These are phyloP conservation scores for Monomorium pharaonis DNA, from an alignment of 1,140 invertebrate genomes.

Conservation along the genomic window DNA sequence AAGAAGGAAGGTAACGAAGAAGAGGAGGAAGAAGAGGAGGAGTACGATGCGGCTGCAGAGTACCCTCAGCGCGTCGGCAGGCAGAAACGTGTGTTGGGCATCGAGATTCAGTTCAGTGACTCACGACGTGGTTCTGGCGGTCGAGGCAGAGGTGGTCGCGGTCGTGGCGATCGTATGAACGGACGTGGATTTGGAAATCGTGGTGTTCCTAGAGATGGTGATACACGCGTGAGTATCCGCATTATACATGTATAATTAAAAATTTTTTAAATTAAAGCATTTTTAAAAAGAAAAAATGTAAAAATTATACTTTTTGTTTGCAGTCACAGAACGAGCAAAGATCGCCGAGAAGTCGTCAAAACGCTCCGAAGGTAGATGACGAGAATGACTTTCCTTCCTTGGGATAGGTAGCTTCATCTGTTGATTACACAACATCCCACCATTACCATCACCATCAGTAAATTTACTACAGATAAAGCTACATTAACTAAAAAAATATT, in stretches of 20 bases:
- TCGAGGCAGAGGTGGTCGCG: slow-evolving; percentile 86
- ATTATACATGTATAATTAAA: not conserved
- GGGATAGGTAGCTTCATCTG: slow-evolving; percentile 86
- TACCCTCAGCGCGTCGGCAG: slow-evolving; percentile 95
- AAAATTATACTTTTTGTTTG: slow-evolving; percentile 31
- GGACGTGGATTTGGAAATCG: slow-evolving; percentile 82
- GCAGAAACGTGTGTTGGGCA: slow-evolving; percentile 94
- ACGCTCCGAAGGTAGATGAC: slow-evolving; percentile 97
- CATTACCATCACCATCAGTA: slow-evolving; percentile 73
- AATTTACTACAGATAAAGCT: slow-evolving; percentile 77
- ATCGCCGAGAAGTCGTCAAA: slow-evolving; percentile 84
- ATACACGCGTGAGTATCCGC: slow-evolving; percentile 75
- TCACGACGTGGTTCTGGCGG: slow-evolving; percentile 89
- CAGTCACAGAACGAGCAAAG: slow-evolving; percentile 78
- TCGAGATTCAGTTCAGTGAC: slow-evolving; percentile 96
- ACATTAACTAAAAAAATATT: slow-evolving; percentile 71
- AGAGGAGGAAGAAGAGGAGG: slow-evolving; percentile 89
- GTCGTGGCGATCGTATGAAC: slow-evolving; percentile 82
- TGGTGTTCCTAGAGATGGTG: slow-evolving; percentile 77
- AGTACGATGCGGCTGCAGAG: slow-evolving; percentile 91
- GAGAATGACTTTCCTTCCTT: slow-evolving; percentile 97
- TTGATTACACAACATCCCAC: slow-evolving; percentile 70
- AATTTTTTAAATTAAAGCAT: not conserved
- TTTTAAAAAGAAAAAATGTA: not conserved
- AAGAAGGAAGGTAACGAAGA: slow-evolving; percentile 91